Conservation (phyloP, 2,888 invertebrate genomes). For the Scaptomyza reducta region DNA sequence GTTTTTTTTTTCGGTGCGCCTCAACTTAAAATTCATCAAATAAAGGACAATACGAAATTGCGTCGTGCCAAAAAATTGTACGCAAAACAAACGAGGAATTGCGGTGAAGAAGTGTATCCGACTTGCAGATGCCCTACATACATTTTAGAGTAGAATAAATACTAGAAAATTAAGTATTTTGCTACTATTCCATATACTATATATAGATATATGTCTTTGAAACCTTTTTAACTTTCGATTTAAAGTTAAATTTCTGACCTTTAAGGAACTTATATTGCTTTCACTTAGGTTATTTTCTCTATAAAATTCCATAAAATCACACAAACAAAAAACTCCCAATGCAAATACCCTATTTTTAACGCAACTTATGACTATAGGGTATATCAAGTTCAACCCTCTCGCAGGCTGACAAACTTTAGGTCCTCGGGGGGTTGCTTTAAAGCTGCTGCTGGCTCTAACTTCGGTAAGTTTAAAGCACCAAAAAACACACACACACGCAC, state of each 20-base stretch:
- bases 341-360: not conserved
- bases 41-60: conserved; percentile 69
- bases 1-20: conserved; percentile 27
- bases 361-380: conserved; percentile 25
- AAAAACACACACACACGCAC: conserved; percentile 1
- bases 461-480: conserved; percentile 31
- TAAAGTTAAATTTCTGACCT: not conserved
- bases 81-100: conserved; percentile 29
- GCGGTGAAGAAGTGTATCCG: not conserved
- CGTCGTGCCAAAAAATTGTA: conserved; percentile 72
- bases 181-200: too few relatives aligned
- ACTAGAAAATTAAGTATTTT: too few relatives aligned
- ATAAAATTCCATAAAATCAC: not conserved
- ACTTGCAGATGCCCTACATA: conserved; percentile 31
- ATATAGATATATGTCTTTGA: too few relatives aligned
- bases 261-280: too few relatives aligned
- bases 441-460: conserved; percentile 31
- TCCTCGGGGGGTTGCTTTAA: conserved; percentile 38
- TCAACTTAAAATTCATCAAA: conserved; percentile 36
- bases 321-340: not conserved
- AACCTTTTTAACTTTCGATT: too few relatives aligned
- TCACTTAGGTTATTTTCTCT: too few relatives aligned
- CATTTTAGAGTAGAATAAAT: too few relatives aligned
- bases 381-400: conserved; percentile 32
- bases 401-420: not conserved